Percentiles rank a stretch among this genome's conserved stretches.
Evolutionary conservation across 2,113 vertebrate species (phyloP).

Genomic region (Macroglossus sobrinus): DNA sequence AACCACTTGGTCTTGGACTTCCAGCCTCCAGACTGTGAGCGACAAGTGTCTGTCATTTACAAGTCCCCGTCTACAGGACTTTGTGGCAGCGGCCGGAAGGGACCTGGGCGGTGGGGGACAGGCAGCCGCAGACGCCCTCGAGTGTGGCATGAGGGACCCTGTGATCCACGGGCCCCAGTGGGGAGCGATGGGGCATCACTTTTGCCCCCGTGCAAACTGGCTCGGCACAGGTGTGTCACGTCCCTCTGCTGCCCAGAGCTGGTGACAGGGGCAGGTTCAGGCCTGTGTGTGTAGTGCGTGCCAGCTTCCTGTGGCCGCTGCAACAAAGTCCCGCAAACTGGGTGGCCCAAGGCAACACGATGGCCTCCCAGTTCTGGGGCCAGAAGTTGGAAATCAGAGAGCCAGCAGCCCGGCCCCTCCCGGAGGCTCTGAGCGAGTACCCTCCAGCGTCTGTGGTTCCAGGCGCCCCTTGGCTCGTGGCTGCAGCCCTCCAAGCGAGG

Average conservation of each 20-base stretch:
- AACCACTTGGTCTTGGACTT: not conserved
- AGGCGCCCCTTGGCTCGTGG: not conserved
- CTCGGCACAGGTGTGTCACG: fast-evolving
- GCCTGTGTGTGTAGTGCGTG: fast-evolving
- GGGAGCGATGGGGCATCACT: not conserved
- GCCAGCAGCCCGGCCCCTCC: too few species aligned
- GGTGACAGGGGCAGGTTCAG: not conserved
- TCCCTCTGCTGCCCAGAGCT: fast-evolving
- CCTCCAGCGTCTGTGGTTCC: too few species aligned
- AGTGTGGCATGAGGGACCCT: fast-evolving
- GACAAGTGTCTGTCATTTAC: fast-evolving
- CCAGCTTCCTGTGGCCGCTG: not conserved
- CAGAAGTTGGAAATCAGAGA: not conserved
- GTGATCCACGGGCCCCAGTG: not conserved
- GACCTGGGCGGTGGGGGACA: not conserved
- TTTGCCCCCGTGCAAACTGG: not conserved
- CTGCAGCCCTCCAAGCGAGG: not conserved
- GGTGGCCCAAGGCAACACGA: not conserved
- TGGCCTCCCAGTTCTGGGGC: not conserved
- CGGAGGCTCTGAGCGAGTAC: not conserved
- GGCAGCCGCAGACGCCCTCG: not conserved
- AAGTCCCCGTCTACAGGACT: too few species aligned
- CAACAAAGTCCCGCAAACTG: too few species aligned
- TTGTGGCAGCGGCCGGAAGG: fast-evolving
- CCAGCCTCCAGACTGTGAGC: not conserved